Evolutionary conservation across 2,888 invertebrate genomes (phyloP).

Genomic region (Lasioglossum leucozonium): DNA sequence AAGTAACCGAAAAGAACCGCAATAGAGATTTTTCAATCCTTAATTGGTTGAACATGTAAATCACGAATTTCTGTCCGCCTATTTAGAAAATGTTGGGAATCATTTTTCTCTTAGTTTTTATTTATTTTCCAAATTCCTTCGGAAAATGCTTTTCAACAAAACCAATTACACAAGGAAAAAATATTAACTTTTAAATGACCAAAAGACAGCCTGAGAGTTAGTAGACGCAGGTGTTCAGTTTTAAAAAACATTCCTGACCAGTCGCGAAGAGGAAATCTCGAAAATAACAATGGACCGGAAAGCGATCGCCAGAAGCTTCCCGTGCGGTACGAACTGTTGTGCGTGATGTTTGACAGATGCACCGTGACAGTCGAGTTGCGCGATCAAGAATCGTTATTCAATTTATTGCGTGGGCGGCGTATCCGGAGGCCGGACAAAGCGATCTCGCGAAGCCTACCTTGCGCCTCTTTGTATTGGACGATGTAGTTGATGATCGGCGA

Average conservation of each 20-base stretch:
- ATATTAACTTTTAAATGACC: too few relatives aligned
- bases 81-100: too few relatives aligned
- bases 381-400: slow-evolving; percentile 54
- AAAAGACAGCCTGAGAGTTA: too few relatives aligned
- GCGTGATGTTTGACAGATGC: slow-evolving; percentile 21
- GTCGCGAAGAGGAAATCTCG: not conserved
- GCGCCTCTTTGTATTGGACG: slow-evolving; percentile 87
- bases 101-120: too few relatives aligned
- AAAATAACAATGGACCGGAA: not conserved
- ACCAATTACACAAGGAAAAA: too few relatives aligned
- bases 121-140: not conserved
- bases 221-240: too few relatives aligned
- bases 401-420: slow-evolving; percentile 41
- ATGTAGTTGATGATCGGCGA: slow-evolving; percentile 87
- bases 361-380: slow-evolving; percentile 17
- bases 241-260: not conserved
- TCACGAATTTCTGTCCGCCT: too few relatives aligned
- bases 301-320: not conserved
- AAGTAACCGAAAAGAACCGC: too few relatives aligned
- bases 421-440: slow-evolving; percentile 28
- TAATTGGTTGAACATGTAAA: too few relatives aligned
- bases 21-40: too few relatives aligned
- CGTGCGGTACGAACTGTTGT: slow-evolving; percentile 1
- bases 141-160: too few relatives aligned
- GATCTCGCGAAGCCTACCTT: slow-evolving; percentile 81